Conservation (phyloP, 1,140 invertebrate genomes). For the Lamellibrachia luymesi region DNA sequence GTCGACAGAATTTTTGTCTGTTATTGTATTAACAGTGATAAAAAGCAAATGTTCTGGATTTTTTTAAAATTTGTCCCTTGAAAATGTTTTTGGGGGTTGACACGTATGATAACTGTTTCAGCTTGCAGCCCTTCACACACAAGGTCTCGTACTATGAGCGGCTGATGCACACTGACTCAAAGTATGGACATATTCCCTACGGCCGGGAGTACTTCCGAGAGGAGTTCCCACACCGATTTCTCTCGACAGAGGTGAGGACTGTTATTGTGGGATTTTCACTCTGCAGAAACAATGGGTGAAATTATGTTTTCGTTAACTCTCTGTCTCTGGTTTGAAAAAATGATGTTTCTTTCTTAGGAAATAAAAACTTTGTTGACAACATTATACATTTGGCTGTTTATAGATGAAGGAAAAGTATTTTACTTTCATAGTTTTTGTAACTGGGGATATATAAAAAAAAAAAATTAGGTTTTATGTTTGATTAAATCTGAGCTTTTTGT, state of each 20-base stretch:
- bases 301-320: neutral
- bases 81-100: neutral
- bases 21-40: too few species aligned
- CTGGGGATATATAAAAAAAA: neutral
- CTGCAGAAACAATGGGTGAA: neutral
- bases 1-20: too few species aligned
- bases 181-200: slow-evolving; percentile 50
- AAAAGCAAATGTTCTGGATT: neutral
- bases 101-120: slow-evolving; percentile 31
- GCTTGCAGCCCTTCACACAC: slow-evolving; percentile 49
- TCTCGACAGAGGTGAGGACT: slow-evolving; percentile 20
- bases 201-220: slow-evolving; percentile 53
- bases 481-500: neutral
- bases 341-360: neutral
- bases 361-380: neutral
- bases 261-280: neutral
- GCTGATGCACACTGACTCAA: slow-evolving; percentile 48
- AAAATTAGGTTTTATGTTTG: neutral
- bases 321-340: neutral
- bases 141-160: slow-evolving; percentile 43
- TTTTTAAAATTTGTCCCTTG: neutral
- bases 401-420: neutral
- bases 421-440: neutral
- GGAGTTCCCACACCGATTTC: slow-evolving; percentile 43
- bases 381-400: neutral